Evolutionary conservation across 1,140 invertebrate species (phyloP), one percentile per base, ranked within the genome.

Genomic region (Drosophila suzukii): DNA sequence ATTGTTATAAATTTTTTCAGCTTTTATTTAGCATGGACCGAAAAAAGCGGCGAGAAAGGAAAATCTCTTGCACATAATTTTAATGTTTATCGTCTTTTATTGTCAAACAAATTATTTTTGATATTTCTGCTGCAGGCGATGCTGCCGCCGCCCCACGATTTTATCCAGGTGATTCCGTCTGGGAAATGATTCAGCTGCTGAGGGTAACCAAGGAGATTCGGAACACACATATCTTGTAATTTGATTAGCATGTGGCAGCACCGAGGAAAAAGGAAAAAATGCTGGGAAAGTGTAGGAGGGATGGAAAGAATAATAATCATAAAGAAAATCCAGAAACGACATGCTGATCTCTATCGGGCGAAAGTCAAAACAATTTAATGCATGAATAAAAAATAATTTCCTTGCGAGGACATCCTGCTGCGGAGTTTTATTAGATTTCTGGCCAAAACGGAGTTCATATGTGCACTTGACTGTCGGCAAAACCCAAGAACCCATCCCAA

Each of bases 11-110:
- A 39, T 50, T 70, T 77, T 78, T 62, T 43, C 20, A 39, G 17
- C 34, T 63, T 65, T 58, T 53, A 41, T 75, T 68, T 44, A 17
- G 12, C 27, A 12, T 43, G 20, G 24, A 30, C 15, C 36, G 15
- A 67, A 66, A 63, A 50, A 70, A 15, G 38, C 27, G 13, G 11
- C 7, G 36, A 54, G 34, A 55, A 72, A 65, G 32, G 41, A 60
- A 84, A 84, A 85, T 85, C 72, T 83, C 79, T 81, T 68, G 73
- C 65, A 89, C 84, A 91, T 91, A 89, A 91, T 91, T 91, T 89
- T 91, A 89, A 91, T 91, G 89, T 91, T 91, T 91, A 91, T 91
- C 89, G 81, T 91, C 89, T 91, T 91, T 91, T 91, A 91, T 91
- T 91, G 89, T 91, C 89, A 91, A 91, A 89, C 89, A 91, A 91